Evolutionary conservation across 2,113 vertebrate genomes (phyloP).

Genomic region (Perognathus longimembris): DNA sequence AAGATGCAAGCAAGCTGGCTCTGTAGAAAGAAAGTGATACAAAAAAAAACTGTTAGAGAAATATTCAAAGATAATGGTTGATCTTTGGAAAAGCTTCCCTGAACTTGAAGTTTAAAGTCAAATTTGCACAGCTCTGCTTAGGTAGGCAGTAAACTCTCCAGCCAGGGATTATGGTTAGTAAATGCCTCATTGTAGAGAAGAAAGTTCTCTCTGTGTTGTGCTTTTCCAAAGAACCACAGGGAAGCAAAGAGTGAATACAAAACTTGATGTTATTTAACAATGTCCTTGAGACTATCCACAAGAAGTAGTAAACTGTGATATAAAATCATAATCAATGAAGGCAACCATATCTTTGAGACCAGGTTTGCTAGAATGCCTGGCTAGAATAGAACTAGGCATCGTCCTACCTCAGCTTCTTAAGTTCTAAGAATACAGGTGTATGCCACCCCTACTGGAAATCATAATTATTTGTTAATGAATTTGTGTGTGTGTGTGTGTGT

Average conservation of each 20-base stretch:
- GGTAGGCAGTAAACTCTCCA: not conserved
- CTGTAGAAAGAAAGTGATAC: conserved; percentile 24
- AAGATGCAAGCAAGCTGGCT: not conserved
- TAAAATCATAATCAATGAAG: not conserved
- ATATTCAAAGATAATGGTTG: not conserved
- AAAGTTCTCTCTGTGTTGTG: not conserved
- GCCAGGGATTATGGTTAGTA: not conserved
- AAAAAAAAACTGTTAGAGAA: not conserved
- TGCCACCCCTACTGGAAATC: not conserved
- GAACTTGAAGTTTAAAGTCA: conserved; percentile 4
- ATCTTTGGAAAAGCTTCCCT: not conserved
- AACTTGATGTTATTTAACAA: not conserved
- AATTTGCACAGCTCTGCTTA: not conserved
- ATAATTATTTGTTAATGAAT: not conserved
- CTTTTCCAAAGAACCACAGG: not conserved
- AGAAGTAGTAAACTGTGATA: not conserved
- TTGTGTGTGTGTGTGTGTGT: not conserved
- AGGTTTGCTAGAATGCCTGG: not conserved
- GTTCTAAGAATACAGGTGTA: not conserved
- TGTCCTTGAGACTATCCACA: not conserved
- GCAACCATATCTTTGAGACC: not conserved
- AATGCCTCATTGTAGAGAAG: not conserved
- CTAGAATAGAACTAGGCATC: too few relatives aligned
- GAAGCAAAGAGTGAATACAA: not conserved
- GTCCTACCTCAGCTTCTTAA: not conserved